Conservation (phyloP, 2,888 invertebrate species). For the Blastobasis adustella region DNA sequence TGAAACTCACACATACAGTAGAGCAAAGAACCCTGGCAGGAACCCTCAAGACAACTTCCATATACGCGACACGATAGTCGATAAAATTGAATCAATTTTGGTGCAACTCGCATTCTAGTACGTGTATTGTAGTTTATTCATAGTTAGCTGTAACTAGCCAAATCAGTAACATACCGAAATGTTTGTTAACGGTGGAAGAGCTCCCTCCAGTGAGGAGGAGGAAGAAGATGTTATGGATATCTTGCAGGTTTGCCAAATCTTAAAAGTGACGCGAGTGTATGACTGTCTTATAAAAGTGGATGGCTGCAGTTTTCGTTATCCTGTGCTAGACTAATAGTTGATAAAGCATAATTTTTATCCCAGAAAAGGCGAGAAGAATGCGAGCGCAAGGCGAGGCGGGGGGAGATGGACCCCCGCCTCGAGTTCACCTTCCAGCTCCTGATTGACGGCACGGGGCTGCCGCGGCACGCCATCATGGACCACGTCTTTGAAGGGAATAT, state of each 20-base stretch:
- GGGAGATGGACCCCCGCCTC: constrained; percentile 93
- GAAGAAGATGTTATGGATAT: constrained; percentile 75
- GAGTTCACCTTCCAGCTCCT: constrained; percentile 93
- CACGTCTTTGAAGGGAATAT: constrained; percentile 93
- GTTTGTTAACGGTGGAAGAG: constrained; percentile 74
- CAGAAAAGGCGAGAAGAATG: constrained; percentile 89
- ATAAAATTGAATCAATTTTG: no score
- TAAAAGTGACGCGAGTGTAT: background rate
- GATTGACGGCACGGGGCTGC: constrained; percentile 87
- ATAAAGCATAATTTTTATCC: background rate
- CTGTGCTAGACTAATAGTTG: no score
- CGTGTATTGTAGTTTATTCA: no score
- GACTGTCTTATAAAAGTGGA: no score
- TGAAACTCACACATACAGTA: no score
- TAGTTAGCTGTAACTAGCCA: no score
- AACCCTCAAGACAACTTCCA: no score
- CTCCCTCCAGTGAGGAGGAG: constrained; percentile 74
- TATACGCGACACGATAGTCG: no score
- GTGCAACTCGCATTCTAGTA: no score
- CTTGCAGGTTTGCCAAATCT: constrained; percentile 42
- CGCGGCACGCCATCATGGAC: constrained; percentile 91
- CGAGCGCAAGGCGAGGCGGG: constrained; percentile 90
- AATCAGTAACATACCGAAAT: constrained; percentile 31
- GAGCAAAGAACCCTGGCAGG: no score
- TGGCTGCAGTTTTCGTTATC: no score